Evolutionary conservation across 2,888 invertebrate genomes (phyloP).

Genomic region (Coecobrya sp.): DNA sequence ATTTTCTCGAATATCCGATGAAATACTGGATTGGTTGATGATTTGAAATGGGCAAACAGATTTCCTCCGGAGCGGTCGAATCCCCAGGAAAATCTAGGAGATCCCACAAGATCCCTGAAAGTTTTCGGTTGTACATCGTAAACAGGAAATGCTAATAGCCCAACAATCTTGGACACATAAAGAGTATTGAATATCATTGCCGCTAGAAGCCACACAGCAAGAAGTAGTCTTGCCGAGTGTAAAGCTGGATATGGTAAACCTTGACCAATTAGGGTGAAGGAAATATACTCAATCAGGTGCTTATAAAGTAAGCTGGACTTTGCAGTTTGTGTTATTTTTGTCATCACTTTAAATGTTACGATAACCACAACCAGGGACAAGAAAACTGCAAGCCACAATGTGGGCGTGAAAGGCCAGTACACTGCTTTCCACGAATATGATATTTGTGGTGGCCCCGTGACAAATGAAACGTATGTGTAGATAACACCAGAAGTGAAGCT

Average conservation of each 20-base stretch:
- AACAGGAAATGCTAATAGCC: slow-evolving; percentile 66
- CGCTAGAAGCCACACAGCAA: slow-evolving; percentile 62
- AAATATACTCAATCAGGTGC: slow-evolving; percentile 16
- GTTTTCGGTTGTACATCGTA: slow-evolving; percentile 66
- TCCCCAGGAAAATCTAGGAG: slow-evolving; percentile 62
- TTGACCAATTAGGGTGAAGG: slow-evolving; percentile 63
- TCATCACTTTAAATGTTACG: neutral
- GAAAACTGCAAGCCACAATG: slow-evolving; percentile 35
- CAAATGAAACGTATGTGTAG: slow-evolving; percentile 64
- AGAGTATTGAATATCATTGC: slow-evolving; percentile 62
- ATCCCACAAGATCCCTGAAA: slow-evolving; percentile 61
- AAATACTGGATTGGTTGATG: slow-evolving; percentile 63
- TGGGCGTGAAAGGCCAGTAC: slow-evolving; percentile 39
- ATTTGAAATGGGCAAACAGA: slow-evolving; percentile 68
- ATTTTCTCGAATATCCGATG: slow-evolving; percentile 39
- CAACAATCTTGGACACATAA: slow-evolving; percentile 71
- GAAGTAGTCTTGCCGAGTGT: neutral
- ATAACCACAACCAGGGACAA: neutral
- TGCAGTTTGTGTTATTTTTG: neutral
- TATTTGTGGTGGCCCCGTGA: slow-evolving; percentile 53
- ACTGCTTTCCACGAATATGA: slow-evolving; percentile 72
- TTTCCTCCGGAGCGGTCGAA: slow-evolving; percentile 76
- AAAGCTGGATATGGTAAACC: slow-evolving; percentile 21
- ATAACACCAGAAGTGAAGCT: slow-evolving; percentile 63
- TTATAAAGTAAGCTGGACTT: neutral